Evolutionary conservation across 2,797 vertebrate species (phyloP), one percentile per base, ranked within the genome.

Genomic region (Cottoperca gobio): DNA sequence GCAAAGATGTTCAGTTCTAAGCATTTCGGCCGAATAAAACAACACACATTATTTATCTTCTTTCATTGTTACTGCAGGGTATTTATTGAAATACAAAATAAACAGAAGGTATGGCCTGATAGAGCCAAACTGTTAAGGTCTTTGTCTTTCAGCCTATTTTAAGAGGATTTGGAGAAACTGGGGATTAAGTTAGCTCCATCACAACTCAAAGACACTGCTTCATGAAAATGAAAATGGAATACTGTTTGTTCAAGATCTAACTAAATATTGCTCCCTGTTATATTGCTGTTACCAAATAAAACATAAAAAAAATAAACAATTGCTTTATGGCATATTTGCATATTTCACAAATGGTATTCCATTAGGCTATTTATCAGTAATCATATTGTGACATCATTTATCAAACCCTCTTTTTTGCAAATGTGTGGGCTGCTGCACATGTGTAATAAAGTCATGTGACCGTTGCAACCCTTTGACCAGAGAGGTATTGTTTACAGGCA

Each of bases 401-500:
- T 69, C 9, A 62, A 62, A 58, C 35, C 10, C 13, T 63, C 11
- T 33, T 39, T 45, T 5, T 8, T 31, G 48, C 35, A 49, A 64
- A 33, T n/a, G 33, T 69, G 64, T 61, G 2, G 72, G 21, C 49
- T 66, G 21, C 43, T 67, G 42, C 63, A 74, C 61, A 33, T 50
- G 9, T 74, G 64, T 63, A 43, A 35, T 58, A 59, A 75, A 78
- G 14, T 66, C 75, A 87, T 73, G 85, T 90, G 87, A 84, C 88
- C 86, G 90, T 92, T 94, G 85, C 73, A 86, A 90, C 84, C 83
- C 93, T 94, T 94, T 93, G 89, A 88, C 81, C 86, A 65, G 21
- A 16, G 58, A 73, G 69, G 23, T 73, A 64, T 70, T 90, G 78
- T 91, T 89, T 85, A 88, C 79, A 78, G 24, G 12, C 52, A 46